Conservation (phyloP, 2,797 vertebrate species). For the Acrocephalus scirpaceus region DNA sequence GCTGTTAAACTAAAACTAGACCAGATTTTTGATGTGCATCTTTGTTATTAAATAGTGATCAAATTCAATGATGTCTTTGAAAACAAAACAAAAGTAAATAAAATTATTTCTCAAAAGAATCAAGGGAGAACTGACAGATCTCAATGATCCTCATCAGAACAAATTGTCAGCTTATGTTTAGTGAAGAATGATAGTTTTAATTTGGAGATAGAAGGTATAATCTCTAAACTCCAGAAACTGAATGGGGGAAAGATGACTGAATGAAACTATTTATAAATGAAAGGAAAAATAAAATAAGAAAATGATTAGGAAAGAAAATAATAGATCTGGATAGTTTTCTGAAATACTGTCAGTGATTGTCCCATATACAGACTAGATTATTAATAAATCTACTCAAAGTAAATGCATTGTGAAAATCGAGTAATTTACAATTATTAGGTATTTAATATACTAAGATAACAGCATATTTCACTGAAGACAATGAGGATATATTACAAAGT, state of each 20-base stretch:
- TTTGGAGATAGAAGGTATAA: background rate
- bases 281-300: background rate
- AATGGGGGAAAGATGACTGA: background rate
- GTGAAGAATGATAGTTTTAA: background rate
- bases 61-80: conserved; percentile 6
- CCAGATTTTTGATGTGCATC: background rate
- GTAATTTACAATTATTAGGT: background rate
- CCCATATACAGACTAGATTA: background rate
- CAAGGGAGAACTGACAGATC: background rate
- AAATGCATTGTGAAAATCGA: background rate
- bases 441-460: background rate
- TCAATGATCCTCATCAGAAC: conserved; percentile 4
- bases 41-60: background rate
- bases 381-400: conserved; percentile 19
- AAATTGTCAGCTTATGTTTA: background rate
- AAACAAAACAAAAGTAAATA: background rate
- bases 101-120: background rate
- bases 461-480: background rate
- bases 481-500: background rate
- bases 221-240: background rate
- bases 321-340: background rate
- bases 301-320: background rate
- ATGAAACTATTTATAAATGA: background rate
- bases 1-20: background rate
- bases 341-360: background rate